A percentile compares a stretch with the other conserved stretches of the same genome.
Conservation (phyloP, 1,140 invertebrate species). For the Conus ventricosus region DNA sequence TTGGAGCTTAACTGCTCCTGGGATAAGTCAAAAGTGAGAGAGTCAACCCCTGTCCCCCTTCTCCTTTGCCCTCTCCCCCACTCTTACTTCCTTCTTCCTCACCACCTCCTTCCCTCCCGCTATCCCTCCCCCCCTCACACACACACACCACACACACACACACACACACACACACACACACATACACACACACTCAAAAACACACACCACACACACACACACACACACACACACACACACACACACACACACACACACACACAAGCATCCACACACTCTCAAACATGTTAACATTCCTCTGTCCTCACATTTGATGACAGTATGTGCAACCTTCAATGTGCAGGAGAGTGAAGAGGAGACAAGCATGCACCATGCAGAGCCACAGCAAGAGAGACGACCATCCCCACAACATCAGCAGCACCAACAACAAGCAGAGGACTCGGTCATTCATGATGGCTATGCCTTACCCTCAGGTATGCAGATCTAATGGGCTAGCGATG, state of each 20-base stretch:
- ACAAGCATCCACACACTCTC: not conserved
- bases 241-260: not conserved
- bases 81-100: not conserved
- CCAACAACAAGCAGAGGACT: slow-evolving; percentile 43
- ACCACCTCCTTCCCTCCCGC: not conserved
- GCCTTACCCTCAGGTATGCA: slow-evolving; percentile 63
- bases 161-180: not conserved
- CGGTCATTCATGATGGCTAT: slow-evolving; percentile 65
- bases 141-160: not conserved
- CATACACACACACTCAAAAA: not conserved
- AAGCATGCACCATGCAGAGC: slow-evolving; percentile 30
- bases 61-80: not conserved
- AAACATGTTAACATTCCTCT: not conserved
- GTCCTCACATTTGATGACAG: not conserved
- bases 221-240: not conserved
- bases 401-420: slow-evolving; percentile 42
- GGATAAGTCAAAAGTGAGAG: not conserved
- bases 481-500: too few species aligned
- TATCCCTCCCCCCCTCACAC: too few species aligned
- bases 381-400: slow-evolving; percentile 32
- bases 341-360: slow-evolving; percentile 39
- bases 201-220: not conserved
- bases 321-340: slow-evolving; percentile 7
- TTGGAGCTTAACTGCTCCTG: not conserved
- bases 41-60: not conserved